phyloP scores from a whole-genome alignment of 1,140 invertebrate genomes.

The Drosophila ercepeae region DNA sequence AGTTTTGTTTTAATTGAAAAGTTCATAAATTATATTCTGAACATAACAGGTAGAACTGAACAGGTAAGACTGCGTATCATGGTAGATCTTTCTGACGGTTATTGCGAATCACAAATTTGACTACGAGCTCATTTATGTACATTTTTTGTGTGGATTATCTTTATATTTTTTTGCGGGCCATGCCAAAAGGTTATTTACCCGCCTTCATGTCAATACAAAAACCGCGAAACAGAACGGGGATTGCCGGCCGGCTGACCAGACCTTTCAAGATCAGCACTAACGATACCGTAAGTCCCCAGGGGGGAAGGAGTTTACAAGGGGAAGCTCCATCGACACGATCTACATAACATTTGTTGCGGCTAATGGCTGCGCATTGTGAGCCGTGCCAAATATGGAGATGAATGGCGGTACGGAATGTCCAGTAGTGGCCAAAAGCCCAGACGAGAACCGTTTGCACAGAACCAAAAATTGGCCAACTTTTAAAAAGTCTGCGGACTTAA shows the following conservation, averaged over 20 bases:
- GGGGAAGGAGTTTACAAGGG: neutral
- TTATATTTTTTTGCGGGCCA: conserved; percentile 34
- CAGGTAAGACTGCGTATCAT: conserved; percentile 32
- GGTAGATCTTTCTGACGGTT: conserved; percentile 7
- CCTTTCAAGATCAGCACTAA: conserved; percentile 61
- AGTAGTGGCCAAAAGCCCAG: conserved; percentile 19
- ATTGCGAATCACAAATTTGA: conserved; percentile 43
- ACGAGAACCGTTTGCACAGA: conserved; percentile 20
- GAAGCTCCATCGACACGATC: conserved; percentile 58
- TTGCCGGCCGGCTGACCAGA: conserved; percentile 23
- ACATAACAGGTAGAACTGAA: conserved; percentile 23
- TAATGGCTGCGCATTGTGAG: conserved; percentile 58
- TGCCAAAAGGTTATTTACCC: conserved; percentile 74
- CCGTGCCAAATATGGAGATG: conserved; percentile 58
- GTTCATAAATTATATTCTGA: conserved; percentile 22
- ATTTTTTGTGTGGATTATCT: conserved; percentile 7
- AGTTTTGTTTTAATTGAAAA: conserved; percentile 42
- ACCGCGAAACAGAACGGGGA: conserved; percentile 17
- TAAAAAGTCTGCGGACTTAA: neutral
- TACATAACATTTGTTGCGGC: conserved; percentile 75
- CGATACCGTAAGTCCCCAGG: conserved; percentile 57
- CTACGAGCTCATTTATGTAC: conserved; percentile 57
- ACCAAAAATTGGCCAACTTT: neutral
- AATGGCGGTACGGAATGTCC: conserved; percentile 31
- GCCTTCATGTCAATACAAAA: conserved; percentile 65